These are phyloP conservation scores for Dallia pectoralis DNA, from an alignment of 2,797 vertebrate genomes.

Conservation along the genomic window DNA sequence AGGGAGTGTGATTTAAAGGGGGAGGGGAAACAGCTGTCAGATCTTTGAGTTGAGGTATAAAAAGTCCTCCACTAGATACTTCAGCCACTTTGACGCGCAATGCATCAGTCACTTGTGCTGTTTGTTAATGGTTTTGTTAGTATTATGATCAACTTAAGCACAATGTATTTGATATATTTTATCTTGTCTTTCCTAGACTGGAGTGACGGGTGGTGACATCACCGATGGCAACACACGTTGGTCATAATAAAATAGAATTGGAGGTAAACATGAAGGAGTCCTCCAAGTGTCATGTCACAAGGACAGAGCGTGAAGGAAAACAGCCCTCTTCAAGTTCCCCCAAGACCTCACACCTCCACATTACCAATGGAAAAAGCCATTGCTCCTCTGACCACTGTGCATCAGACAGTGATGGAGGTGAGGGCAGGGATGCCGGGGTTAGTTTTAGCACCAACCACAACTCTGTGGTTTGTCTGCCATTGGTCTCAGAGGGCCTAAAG, in stretches of 20 bases:
- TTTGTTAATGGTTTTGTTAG: neutral
- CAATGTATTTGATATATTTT: constrained; percentile 11
- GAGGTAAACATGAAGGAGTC: constrained; percentile 51
- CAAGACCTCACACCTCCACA: constrained; percentile 56
- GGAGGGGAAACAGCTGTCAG: constrained; percentile 64
- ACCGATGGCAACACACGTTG: constrained; percentile 69
- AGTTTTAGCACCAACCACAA: constrained; percentile 82
- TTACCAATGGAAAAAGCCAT: constrained; percentile 7
- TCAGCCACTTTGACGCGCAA: constrained; percentile 13
- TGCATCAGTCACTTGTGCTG: neutral
- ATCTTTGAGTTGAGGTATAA: constrained; percentile 60
- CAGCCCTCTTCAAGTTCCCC: constrained; percentile 45
- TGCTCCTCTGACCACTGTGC: constrained; percentile 39
- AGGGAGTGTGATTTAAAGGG: constrained; percentile 55
- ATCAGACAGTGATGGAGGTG: constrained; percentile 56
- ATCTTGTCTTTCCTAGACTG: constrained; percentile 48
- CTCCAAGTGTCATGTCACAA: constrained; percentile 49
- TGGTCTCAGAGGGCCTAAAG: constrained; percentile 88
- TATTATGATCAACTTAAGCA: neutral
- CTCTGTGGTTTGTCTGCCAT: constrained; percentile 85
- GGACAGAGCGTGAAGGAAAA: constrained; percentile 56
- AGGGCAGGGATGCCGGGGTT: constrained; percentile 41
- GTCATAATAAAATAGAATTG: constrained; percentile 54
- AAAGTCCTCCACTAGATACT: constrained; percentile 44
- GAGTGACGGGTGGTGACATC: constrained; percentile 40